phyloP scores from a whole-genome alignment of 2,888 invertebrate species.

The Heliconius hortense region DNA sequence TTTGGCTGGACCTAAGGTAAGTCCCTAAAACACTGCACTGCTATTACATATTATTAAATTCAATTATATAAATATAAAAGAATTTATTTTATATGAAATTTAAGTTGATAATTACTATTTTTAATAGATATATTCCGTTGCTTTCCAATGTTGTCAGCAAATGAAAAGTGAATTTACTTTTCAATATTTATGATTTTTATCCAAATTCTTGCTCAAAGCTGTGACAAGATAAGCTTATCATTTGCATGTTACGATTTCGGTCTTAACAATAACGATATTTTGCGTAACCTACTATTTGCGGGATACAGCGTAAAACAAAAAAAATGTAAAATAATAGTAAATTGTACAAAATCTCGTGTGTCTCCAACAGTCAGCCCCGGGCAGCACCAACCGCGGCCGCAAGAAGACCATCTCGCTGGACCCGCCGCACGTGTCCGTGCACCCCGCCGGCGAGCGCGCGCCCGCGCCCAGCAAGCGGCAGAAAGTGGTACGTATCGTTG shows the following conservation, averaged over 20 bases:
- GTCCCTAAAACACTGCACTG: not conserved
- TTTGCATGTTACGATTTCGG: no score
- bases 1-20: conserved; percentile 90
- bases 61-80: no score
- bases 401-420: conserved; percentile 95
- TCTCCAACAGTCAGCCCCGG: conserved; percentile 84
- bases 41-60: no score
- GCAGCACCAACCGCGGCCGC: conserved; percentile 91
- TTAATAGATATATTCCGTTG: not conserved
- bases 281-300: not conserved
- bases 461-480: conserved; percentile 70
- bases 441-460: conserved; percentile 64
- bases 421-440: conserved; percentile 82
- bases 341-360: no score
- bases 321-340: no score
- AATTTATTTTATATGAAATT: no score
- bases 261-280: no score
- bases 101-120: no score
- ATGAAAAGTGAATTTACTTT: no score
- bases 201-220: no score
- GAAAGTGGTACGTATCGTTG: conserved; percentile 70
- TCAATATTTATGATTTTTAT: no score
- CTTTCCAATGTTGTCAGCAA: not conserved
- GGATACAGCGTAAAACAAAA: not conserved
- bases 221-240: no score